A percentile compares a stretch with the other conserved stretches of the same genome.
Conservation (phyloP, 2,797 vertebrate species). For the Sylvia borin region DNA sequence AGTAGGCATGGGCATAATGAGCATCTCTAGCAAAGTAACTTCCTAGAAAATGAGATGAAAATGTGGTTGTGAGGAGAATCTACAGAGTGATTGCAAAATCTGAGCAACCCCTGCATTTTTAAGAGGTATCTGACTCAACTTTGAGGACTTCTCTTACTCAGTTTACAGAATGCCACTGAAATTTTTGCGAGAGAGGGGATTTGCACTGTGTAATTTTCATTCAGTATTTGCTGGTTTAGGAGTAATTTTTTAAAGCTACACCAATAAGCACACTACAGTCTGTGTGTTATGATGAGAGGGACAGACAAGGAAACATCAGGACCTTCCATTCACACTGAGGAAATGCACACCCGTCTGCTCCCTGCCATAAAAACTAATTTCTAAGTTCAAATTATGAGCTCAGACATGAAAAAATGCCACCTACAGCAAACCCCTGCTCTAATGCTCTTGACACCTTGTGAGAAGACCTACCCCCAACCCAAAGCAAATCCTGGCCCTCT, state of each 20-base stretch:
- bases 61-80: background rate
- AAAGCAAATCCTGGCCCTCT: background rate
- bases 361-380: background rate
- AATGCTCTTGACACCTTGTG: background rate
- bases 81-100: background rate
- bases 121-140: background rate
- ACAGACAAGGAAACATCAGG: background rate
- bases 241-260: background rate
- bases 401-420: background rate
- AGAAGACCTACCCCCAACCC: background rate
- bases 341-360: background rate
- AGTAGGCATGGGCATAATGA: conserved; percentile 55
- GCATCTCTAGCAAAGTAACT: conserved; percentile 79
- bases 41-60: conserved; percentile 45
- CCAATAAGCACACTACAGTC: background rate
- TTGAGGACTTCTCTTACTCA: background rate
- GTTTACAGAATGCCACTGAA: background rate
- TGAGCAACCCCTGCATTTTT: background rate
- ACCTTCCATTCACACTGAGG: background rate
- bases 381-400: background rate
- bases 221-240: background rate
- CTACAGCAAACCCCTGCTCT: background rate
- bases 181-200: background rate
- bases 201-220: background rate
- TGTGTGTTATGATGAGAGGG: background rate